Conservation (phyloP, 2,113 vertebrate species). For the Spilogale gracilis region DNA sequence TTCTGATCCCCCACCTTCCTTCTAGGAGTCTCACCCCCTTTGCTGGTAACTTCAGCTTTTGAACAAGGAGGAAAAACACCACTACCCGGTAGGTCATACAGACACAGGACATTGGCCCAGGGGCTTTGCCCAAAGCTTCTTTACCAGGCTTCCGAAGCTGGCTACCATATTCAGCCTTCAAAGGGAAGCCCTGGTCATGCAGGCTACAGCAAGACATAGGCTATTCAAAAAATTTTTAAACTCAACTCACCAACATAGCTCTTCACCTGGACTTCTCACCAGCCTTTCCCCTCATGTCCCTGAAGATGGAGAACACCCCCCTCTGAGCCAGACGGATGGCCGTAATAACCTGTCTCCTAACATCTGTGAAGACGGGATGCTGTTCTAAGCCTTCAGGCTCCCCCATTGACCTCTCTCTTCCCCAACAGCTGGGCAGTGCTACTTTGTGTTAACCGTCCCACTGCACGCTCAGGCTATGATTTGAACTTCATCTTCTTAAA, state of each 20-base stretch:
- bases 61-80: background rate
- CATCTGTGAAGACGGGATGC: background rate
- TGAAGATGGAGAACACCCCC: background rate
- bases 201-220: background rate
- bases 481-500: conserved; percentile 29
- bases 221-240: background rate
- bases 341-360: background rate
- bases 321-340: background rate
- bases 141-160: background rate
- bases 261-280: background rate
- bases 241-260: background rate
- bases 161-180: background rate
- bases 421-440: background rate
- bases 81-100: background rate
- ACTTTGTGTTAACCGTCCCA: background rate
- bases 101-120: background rate
- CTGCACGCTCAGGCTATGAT: background rate
- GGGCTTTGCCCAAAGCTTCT: background rate
- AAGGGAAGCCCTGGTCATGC: background rate
- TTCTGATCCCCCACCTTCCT: background rate
- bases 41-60: background rate
- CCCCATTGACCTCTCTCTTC: background rate
- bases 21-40: background rate
- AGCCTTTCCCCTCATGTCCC: background rate
- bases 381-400: background rate